Conservation (phyloP, 1,140 invertebrate genomes). For the Leucophenga varia region DNA sequence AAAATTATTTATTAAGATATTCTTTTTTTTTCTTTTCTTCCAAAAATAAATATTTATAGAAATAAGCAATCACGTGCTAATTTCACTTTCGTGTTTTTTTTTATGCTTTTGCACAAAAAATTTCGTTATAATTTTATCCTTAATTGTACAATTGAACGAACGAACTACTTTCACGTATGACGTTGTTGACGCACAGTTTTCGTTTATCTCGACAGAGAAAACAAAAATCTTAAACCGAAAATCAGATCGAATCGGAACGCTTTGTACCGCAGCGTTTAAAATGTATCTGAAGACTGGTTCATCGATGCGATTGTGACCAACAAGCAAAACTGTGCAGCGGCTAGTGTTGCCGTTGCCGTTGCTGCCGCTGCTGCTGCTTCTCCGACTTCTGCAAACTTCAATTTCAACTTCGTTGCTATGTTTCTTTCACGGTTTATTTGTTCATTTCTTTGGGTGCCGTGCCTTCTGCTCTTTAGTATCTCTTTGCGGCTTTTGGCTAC, state of each 20-base stretch:
- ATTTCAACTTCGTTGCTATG: no score
- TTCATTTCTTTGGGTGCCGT: slow-evolving; percentile 29
- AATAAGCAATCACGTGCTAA: no score
- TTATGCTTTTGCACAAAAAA: no score
- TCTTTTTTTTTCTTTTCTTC: no score
- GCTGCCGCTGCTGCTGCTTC: slow-evolving; percentile 9
- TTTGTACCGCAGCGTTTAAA: slow-evolving; percentile 44
- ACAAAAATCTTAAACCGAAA: no score
- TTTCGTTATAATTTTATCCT: no score
- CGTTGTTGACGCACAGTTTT: not conserved
- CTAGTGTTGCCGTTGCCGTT: not conserved
- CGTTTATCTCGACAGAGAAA: slow-evolving; percentile 3
- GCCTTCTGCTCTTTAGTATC: no score
- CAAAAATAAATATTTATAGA: no score
- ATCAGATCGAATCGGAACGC: slow-evolving; percentile 23
- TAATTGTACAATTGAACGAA: slow-evolving; percentile 7
- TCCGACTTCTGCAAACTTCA: no score
- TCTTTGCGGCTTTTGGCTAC: not conserved
- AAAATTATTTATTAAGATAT: no score
- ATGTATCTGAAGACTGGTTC: slow-evolving; percentile 42
- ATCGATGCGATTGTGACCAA: slow-evolving; percentile 30
- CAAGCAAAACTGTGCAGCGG: slow-evolving; percentile 33
- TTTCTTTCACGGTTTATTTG: slow-evolving; percentile 13
- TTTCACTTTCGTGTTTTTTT: no score
- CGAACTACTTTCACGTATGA: slow-evolving; percentile 38